These are phyloP conservation scores for Gonioctena quinquepunctata DNA, from an alignment of 1,140 invertebrate species.

Conservation along the genomic window DNA sequence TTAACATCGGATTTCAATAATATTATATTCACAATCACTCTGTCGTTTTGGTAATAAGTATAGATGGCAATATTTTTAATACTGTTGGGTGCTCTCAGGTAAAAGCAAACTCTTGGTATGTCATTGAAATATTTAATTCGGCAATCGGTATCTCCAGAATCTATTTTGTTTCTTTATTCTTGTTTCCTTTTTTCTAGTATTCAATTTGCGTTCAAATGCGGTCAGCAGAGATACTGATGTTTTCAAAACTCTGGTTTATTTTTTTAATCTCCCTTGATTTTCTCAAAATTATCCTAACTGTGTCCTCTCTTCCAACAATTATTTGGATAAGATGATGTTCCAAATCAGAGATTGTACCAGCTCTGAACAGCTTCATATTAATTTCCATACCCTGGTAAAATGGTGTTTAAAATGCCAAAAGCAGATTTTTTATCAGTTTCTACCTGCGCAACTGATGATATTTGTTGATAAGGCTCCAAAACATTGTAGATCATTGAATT, in stretches of 20 bases:
- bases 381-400: not conserved
- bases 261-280: not conserved
- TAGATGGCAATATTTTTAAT: not conserved
- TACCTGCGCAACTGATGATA: not conserved
- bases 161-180: not conserved
- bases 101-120: not conserved
- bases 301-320: not conserved
- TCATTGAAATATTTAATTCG: not conserved
- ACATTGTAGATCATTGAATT: not conserved
- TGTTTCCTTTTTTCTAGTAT: not conserved
- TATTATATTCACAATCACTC: slow-evolving; percentile 3
- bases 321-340: not conserved
- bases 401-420: not conserved
- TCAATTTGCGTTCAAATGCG: not conserved
- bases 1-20: not conserved
- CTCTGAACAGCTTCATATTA: not conserved
- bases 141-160: not conserved
- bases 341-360: not conserved
- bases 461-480: too few relatives aligned
- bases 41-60: slow-evolving; percentile 5
- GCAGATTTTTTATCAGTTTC: not conserved
- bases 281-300: not conserved
- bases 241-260: not conserved
- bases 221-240: not conserved
- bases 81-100: not conserved